Base-by-base conservation (phyloP, 2,797 vertebrate genomes). In the Percopsis omiscomaycus region DNA sequence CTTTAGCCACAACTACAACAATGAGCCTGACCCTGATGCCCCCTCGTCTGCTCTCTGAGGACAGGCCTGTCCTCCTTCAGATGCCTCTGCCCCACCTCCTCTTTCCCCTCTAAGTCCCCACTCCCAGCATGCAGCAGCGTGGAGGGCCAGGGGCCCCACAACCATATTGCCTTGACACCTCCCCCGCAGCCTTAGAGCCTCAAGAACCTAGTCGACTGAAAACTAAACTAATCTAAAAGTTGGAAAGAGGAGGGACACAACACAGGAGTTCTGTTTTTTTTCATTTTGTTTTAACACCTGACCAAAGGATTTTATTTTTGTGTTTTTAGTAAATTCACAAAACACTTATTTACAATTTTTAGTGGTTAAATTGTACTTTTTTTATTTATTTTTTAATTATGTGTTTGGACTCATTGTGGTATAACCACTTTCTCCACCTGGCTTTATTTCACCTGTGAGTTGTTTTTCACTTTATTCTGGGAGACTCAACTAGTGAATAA, bases 11-110 rank as follows among this genome's bases (percentile, higher is more conserved):
- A 92, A 88, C 92, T 93, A 88, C 37, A 93, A 85, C 91, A 94
- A 91, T 1, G 96, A 98, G 83, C 90, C 90, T 28, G 96, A 98
- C 64, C 88, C 94, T 0, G 97, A 99, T 44, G 95, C 91, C 75
- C 95, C 94, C 76, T 95, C 95, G 80, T 94, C 94, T 9, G 90
- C 92, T 8, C 92, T 95, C 80, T 92, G 89, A 93, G 81, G 81
- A 79, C 68, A 51, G 6, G 9, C 56, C 2, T 4, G 54, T 73
- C 79, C 71, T 85, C 83, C 46, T 49, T 76, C 74, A 78, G 13
- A 85, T 74, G 79, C 89, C 88, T 86, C 84, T 68, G 80, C 86
- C 81, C 81, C 82, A 71, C 77, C 15, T 81, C 79, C 71, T 75
- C 53, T 69, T 77, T 78, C 77, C 94, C 93, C 69, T 30, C 13